Evolutionary conservation across 2,113 vertebrate species (phyloP).

Genomic region (Anser cygnoides): DNA sequence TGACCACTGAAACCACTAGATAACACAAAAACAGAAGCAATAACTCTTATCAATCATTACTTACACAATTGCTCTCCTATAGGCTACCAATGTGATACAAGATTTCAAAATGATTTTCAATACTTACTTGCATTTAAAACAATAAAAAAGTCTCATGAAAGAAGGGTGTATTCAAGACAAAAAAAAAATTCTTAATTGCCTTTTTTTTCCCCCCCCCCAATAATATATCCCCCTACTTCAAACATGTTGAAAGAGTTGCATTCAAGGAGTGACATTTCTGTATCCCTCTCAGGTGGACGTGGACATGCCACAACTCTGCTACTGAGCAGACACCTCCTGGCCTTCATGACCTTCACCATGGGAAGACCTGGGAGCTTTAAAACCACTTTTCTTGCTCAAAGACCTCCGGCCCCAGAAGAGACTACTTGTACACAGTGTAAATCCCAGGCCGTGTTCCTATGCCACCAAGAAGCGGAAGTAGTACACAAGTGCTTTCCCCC

Average conservation of each 20-base stretch:
- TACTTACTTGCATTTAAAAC: not conserved
- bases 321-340: rapidly evolving
- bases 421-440: not conserved
- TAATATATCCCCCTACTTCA: not conserved
- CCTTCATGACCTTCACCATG: too few species aligned
- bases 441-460: not conserved
- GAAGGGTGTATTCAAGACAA: not conserved
- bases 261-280: not conserved
- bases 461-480: not conserved
- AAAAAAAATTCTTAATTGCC: not conserved
- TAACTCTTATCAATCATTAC: not conserved
- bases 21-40: not conserved
- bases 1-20: not conserved
- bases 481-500: not conserved
- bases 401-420: not conserved
- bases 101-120: not conserved
- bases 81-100: not conserved
- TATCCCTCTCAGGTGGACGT: rapidly evolving
- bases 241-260: not conserved
- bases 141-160: not conserved
- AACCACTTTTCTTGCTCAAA: not conserved
- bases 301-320: too few species aligned
- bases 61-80: not conserved
- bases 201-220: not conserved
- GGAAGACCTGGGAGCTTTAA: not conserved